Evolutionary conservation across 1,140 invertebrate genomes (phyloP), one percentile per base, ranked within the genome.

Genomic region (Sarcophaga peregrina): DNA sequence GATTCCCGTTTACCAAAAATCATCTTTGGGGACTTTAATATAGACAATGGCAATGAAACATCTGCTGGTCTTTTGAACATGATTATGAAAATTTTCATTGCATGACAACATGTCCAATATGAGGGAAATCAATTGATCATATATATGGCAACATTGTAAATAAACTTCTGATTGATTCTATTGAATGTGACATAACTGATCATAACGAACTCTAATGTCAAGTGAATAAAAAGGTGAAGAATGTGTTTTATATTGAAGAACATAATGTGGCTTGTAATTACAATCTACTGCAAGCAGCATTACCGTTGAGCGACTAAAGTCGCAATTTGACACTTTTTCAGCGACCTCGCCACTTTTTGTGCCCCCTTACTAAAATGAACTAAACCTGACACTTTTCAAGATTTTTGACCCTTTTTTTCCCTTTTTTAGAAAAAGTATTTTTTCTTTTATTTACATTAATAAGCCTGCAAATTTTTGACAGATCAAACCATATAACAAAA

Each of bases 111-210:
- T 5, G 73, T 5, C 11, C 37, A n/a, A 37, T 45, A 15, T 46
- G 73, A 46, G 46, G n/a, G 7, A 75, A 37, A 46, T 75, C 73
- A 5, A 75, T 75, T 47, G 73, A 75, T 47, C 73, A 75, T 46
- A 11, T 75, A 46, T 75, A 75, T 75, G n/a, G 37, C 10, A 75
- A 75, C 47, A 15, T 75, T 8, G 7, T 5, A 75, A 75, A 11
- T 15, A n/a, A 15, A 46, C 37, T 15, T 47, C 20, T 46, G 1
- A 8, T 75, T 47, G n/a, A 46, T n/a, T 47, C 73, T 46, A 46
- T 75, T 15, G 11, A 75, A 75, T 46, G 46, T 75, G 10, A 75
- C 6, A 46, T 75, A 15, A 46, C 73, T 37, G 73, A 75, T n/a
- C 73, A 75, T 11, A 75, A 75, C 7, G 5, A 46, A 11, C 37